These are phyloP conservation scores for Alaudala cheleensis DNA, from an alignment of 2,113 vertebrate species.

Conservation along the genomic window DNA sequence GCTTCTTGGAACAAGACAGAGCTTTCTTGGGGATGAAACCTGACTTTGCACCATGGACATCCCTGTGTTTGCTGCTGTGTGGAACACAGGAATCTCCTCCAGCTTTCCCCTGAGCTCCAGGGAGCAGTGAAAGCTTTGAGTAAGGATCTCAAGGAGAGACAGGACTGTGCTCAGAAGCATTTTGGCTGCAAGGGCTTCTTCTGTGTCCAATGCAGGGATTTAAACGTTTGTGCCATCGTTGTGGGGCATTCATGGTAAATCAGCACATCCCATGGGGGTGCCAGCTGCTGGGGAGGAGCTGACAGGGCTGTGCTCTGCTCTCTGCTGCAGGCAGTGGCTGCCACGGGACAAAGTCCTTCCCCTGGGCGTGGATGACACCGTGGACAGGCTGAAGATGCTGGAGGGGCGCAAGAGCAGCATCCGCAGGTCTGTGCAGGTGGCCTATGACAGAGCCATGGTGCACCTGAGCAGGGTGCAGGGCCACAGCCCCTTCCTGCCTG, in stretches of 20 bases:
- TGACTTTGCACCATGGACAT: background rate
- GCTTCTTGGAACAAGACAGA: background rate
- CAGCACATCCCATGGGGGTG: rapidly evolving
- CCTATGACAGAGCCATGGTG: constrained; percentile 93
- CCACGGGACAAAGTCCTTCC: constrained; percentile 91
- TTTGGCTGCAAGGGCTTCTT: background rate
- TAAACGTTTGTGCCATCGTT: rapidly evolving
- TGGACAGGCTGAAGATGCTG: constrained; percentile 95
- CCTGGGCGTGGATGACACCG: constrained; percentile 89
- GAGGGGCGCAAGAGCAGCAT: constrained; percentile 96
- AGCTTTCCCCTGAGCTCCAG: background rate
- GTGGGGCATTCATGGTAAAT: background rate
- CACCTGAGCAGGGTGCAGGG: constrained; percentile 92
- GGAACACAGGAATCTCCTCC: background rate
- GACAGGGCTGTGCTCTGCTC: background rate
- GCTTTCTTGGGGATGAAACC: background rate
- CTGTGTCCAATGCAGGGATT: background rate
- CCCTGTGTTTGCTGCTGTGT: background rate
- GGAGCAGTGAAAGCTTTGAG: background rate
- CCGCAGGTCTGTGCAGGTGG: constrained; percentile 97
- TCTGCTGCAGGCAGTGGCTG: constrained; percentile 90
- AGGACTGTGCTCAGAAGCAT: background rate
- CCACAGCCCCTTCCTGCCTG: constrained; percentile 84
- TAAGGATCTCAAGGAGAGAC: background rate
- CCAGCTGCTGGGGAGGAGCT: background rate